Evolutionary conservation across 2,888 invertebrate species (phyloP), one percentile per base, ranked within the genome.

Genomic region (Xestia xanthographa): DNA sequence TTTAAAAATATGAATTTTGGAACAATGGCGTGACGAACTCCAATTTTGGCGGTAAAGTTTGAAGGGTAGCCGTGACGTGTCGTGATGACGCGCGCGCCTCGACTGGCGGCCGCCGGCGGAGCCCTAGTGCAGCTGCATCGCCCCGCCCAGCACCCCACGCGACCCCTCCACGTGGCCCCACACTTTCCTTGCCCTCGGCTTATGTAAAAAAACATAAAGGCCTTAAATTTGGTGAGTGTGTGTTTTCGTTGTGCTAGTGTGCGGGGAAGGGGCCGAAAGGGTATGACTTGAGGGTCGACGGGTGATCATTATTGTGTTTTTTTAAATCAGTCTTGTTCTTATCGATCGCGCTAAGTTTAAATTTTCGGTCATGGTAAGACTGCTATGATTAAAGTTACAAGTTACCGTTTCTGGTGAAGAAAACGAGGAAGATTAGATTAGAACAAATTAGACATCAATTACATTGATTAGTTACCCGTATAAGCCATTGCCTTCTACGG

Each of bases 101-200:
- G 95, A 96, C 95, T 95, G 95, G 89, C 90, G 90, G 88, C 82
- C 89, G 88, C 81, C 86, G 81, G 80, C 89, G 93, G 92, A 94
- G 94, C 93, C 95, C 95, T 93, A 92, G 85, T 94, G 95, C 95
- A 95, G 95, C 95, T 95, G 95, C 95, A 95, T 87, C 90, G 94
- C 95, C 93, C 95, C 95, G 95, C 95, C 95, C 93, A 94, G 92
- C 93, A 93, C 95, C 95, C 95, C 94, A 93, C 91, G 92, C 92
- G 92, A 91, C 92, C 94, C 94, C 93, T 91, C 94, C 93, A 92
- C 90, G 92, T 92, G 93, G 92, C 93, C 93, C 94, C 93, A 93
- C 93, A 89, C 90, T 94, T 94, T 94, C 93, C 94, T 93, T 93
- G 92, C 93, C 94, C 94, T 92, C 92, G 89, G 81, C 87, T 86